These are phyloP conservation scores for Caenorhabditis imperialis DNA, from an alignment of 2,888 invertebrate genomes.

Conservation along the genomic window DNA sequence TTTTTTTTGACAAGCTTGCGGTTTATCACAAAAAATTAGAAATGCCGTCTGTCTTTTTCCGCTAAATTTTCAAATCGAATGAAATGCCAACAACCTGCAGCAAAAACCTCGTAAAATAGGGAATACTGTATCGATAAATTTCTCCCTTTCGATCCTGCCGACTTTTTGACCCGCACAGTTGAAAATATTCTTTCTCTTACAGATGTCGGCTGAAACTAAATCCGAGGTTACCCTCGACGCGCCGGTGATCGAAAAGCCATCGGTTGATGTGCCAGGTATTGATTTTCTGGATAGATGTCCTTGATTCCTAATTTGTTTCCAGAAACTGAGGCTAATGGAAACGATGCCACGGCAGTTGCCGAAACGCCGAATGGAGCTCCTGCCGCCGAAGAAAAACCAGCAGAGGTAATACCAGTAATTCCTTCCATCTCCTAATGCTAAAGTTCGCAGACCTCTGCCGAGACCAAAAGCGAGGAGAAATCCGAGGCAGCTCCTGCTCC, in stretches of 20 bases:
- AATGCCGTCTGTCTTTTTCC: no score
- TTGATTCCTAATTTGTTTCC: background rate
- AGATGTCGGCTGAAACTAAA: slow-evolving; percentile 1
- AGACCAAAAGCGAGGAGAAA: background rate
- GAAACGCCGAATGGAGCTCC: slow-evolving; percentile 15
- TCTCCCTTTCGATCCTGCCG: no score
- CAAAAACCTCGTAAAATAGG: no score
- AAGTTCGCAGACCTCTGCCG: background rate
- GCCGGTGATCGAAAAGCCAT: slow-evolving; percentile 10
- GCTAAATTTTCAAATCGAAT: no score
- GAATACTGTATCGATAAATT: no score
- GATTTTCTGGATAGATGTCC: background rate
- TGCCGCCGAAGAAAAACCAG: slow-evolving; percentile 27
- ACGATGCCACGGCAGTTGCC: slow-evolving; percentile 13
- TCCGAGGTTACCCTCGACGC: slow-evolving; percentile 27
- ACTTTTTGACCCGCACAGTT: no score
- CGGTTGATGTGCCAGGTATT: slow-evolving; percentile 1
- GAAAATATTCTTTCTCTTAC: no score
- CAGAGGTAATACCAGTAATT: no score
- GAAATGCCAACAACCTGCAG: no score
- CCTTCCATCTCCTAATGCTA: no score
- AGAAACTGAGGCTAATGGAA: slow-evolving; percentile 25
- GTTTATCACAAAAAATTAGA: no score
- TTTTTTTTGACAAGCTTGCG: no score
- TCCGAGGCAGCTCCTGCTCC: slow-evolving; percentile 2